Evolutionary conservation across 2,797 vertebrate species (phyloP).

Genomic region (Semotilus atromaculatus): DNA sequence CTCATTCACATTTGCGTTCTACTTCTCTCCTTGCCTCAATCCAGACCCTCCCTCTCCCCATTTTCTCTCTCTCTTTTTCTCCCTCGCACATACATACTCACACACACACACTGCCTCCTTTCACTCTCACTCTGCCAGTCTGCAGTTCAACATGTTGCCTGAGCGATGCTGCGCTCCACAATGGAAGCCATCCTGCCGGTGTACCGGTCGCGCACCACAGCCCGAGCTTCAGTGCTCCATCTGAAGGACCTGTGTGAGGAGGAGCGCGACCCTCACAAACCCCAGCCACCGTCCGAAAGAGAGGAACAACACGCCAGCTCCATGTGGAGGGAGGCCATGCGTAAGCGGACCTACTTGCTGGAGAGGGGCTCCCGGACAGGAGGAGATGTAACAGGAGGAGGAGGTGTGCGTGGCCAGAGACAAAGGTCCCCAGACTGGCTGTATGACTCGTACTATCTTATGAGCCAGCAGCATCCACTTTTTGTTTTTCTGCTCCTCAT

Average conservation of each 20-base stretch:
- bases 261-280: conserved; percentile 32
- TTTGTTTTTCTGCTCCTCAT: conserved; percentile 97
- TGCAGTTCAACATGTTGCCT: conserved; percentile 66
- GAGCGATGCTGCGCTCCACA: conserved; percentile 62
- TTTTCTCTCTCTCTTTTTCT: conserved; percentile 31
- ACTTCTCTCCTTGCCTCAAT: background rate
- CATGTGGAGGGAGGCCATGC: conserved; percentile 80
- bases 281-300: conserved; percentile 35
- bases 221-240: conserved; percentile 54
- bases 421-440: conserved; percentile 92
- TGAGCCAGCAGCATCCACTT: conserved; percentile 99
- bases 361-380: conserved; percentile 67
- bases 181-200: conserved; percentile 60
- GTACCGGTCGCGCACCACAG: conserved; percentile 48
- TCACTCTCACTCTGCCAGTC: conserved; percentile 31
- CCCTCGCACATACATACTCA: conserved; percentile 29
- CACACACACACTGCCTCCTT: conserved; percentile 21
- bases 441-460: conserved; percentile 93
- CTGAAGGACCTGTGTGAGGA: conserved; percentile 54
- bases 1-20: conserved; percentile 33
- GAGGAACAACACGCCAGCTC: conserved; percentile 45
- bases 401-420: conserved; percentile 50
- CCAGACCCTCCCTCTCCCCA: conserved; percentile 37
- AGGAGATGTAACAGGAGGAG: conserved; percentile 44
- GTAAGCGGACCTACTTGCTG: conserved; percentile 87